These are phyloP conservation scores for Zosterops hypoxanthus DNA, from an alignment of 2,113 vertebrate species.

Conservation along the genomic window DNA sequence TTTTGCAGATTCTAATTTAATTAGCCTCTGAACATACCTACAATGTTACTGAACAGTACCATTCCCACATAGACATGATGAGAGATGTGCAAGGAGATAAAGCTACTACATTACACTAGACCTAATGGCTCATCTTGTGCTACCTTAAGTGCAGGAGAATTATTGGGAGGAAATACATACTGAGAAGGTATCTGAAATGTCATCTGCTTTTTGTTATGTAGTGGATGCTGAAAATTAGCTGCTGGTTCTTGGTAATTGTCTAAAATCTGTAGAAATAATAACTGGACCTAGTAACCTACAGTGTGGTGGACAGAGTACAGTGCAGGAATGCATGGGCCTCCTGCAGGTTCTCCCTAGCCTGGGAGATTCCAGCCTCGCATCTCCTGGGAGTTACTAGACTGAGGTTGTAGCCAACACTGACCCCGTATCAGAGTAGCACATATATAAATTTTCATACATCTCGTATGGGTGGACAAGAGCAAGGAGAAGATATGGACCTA, in stretches of 20 bases:
- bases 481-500: neutral
- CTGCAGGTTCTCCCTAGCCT: neutral
- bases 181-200: neutral
- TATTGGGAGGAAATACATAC: neutral
- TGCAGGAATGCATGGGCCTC: neutral
- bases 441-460: neutral
- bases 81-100: neutral
- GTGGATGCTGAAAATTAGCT: neutral
- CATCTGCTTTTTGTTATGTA: neutral
- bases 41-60: neutral
- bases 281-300: neutral
- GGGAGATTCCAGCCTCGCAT: neutral
- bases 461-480: neutral
- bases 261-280: neutral
- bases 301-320: neutral
- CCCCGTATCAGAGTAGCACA: accelerated
- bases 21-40: conserved; percentile 8
- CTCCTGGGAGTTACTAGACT: neutral
- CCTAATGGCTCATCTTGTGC: neutral
- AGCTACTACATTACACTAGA: neutral
- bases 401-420: neutral
- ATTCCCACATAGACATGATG: neutral
- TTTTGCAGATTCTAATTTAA: conserved; percentile 53
- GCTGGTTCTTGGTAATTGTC: neutral
- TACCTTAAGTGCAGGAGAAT: neutral